Percentiles rank a stretch among this genome's conserved stretches.
These are phyloP conservation scores for Elephantulus edwardii DNA, from an alignment of 2,113 vertebrate genomes.

Conservation along the genomic window DNA sequence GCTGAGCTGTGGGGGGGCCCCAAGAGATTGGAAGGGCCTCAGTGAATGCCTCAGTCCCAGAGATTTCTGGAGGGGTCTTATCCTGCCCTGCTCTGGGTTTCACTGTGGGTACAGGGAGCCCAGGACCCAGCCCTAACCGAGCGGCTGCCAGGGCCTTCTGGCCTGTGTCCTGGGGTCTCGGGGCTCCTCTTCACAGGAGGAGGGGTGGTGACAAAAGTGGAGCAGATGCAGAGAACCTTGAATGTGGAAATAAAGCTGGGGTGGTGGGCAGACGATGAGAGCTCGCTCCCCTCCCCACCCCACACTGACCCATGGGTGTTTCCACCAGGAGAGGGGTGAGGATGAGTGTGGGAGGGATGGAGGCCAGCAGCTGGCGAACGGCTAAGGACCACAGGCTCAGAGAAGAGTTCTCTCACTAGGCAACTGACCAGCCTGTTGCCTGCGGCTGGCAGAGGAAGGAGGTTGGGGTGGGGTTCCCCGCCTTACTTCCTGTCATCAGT, in stretches of 20 bases:
- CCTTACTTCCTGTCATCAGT: background rate
- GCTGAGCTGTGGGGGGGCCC: background rate
- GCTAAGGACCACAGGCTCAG: accelerated
- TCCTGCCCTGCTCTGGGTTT: background rate
- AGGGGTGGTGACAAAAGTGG: background rate
- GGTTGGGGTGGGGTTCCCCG: background rate
- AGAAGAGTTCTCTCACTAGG: background rate
- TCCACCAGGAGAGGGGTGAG: background rate
- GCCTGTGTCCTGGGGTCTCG: background rate
- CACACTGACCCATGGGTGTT: background rate
- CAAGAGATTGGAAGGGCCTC: background rate
- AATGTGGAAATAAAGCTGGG: background rate
- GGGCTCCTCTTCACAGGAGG: background rate
- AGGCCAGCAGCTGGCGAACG: background rate
- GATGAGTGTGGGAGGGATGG: accelerated
- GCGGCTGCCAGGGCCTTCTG: background rate
- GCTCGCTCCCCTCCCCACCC: background rate
- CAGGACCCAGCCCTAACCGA: background rate
- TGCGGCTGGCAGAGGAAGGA: accelerated
- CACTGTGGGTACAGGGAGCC: background rate
- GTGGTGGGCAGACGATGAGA: background rate
- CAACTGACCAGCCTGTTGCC: background rate
- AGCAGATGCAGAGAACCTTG: background rate
- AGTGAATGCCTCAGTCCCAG: accelerated
- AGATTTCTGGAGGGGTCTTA: background rate